Conservation (phyloP, 2,888 invertebrate genomes). For the Drosophila macrospina region DNA sequence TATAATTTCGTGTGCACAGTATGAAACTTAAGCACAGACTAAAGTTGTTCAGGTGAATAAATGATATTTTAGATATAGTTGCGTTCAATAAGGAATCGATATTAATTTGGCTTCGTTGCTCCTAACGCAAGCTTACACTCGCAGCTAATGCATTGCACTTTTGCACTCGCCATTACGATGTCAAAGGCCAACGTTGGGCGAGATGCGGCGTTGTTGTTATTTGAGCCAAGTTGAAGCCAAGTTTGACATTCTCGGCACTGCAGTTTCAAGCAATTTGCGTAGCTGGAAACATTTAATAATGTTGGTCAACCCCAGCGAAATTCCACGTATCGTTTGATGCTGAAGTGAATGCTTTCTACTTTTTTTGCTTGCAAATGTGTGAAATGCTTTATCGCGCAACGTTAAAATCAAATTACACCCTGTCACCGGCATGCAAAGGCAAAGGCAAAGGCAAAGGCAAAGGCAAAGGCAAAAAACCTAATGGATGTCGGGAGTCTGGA, state of each 20-base stretch:
- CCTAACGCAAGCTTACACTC: constrained; percentile 23
- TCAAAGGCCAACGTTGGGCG: constrained; percentile 15
- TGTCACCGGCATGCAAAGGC: constrained; percentile 13
- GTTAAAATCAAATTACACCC: constrained; percentile 11
- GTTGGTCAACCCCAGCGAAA: constrained; percentile 5
- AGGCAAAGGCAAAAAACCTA: too few species aligned
- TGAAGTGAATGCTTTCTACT: not conserved
- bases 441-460: not conserved
- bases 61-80: constrained; percentile 9
- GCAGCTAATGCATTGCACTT: constrained; percentile 17
- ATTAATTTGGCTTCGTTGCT: constrained; percentile 16
- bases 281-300: constrained; percentile 32
- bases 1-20: constrained; percentile 10
- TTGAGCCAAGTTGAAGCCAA: constrained; percentile 30
- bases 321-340: not conserved
- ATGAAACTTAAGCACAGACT: constrained; percentile 11
- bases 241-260: not conserved
- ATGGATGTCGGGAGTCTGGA: not conserved
- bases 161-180: constrained; percentile 4
- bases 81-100: constrained; percentile 40
- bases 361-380: not conserved
- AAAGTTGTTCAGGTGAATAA: not conserved
- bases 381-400: not conserved
- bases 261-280: not conserved
- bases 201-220: constrained; percentile 2